Base-by-base conservation (phyloP, 1,140 invertebrate species). In the Periplaneta americana region DNA sequence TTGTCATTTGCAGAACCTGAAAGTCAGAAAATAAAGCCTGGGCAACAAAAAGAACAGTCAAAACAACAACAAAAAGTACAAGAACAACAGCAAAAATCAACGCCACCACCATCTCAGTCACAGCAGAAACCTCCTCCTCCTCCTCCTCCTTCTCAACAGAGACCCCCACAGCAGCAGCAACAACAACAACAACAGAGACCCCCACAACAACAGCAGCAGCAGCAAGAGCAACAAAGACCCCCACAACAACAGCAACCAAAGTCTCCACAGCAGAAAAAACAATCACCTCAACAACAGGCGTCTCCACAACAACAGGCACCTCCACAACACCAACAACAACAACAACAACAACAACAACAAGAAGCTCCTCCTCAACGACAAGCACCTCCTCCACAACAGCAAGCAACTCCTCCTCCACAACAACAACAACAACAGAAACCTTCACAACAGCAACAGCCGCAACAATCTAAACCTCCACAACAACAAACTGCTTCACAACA, bases 11-110 rank as follows among this genome's bases (percentile, higher is more conserved):
- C 48, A 6, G 48, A 66, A 8, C 48, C 48, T 66, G 80, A 86
- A 91, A 84, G 84, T 90, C 91, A 98, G 89, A 99, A 99, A 81
- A 98, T n/a, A 22, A 66, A 28, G n/a, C n/a, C 48, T 66, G 48
- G 28, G 28, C 48, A n/a, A 28, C 48, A 28, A n/a, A 66, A 66
- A n/a, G 48, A 66, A 11, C 48, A 66, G 48, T n/a, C 22, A n/a
- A n/a, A n/a, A 66, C 48, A 66, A 28, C 48, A 66, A 11, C 22
- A 66, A 28, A 28, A 28, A 28, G 22, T 5, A 4, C 48, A 22
- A 4, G 22, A 66, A 28, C 48, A 66, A 28, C n/a, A 66, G n/a
- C 22, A 66, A 66, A 0, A 10, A 10, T n/a, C n/a, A n/a, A 48
- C 39, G 6, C 39, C 10, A 22, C 17, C 10, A 15, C 39, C 10